Evolutionary conservation across 1,140 invertebrate genomes (phyloP), one percentile per base, ranked within the genome.

Genomic region (Drosophila pruinosa): DNA sequence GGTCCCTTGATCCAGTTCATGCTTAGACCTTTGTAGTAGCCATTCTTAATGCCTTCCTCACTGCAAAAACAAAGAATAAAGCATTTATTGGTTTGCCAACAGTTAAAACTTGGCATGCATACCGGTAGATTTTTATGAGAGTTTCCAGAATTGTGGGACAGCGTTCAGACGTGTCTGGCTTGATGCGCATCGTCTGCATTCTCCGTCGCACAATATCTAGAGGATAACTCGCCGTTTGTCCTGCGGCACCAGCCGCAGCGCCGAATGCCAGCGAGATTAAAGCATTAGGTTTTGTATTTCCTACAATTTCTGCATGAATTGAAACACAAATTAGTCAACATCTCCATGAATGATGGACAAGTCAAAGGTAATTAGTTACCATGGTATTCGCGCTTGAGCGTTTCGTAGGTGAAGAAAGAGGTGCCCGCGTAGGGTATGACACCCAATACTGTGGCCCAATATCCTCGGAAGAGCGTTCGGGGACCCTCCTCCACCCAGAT

Each of bases 1-100:
- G 99, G 99, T 3, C 99, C 99, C 92, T 99, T 99, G 2, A 99
- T 95, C 97, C 98, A 99, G 92, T 99, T 99, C 97, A 99, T 98
- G 75, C 96, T 98, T 0, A 99, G 93, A 0, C 98, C 99, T 93
- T 99, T 99, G 93, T 97, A 99, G 83, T 99, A 96, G 0, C 98
- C 98, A 68, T 94, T 93, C 90, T 94, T 95, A 15, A 98, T 91
- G 19, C 99, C 98, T 92, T 99, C 98, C 74, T 95, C 94, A 56
- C 95, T 96, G 92, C 59, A 92, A 72, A 71, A 75, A 81, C 45
- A 38, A 24, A 1, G n/a, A n/a, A 22, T 12, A 6, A 39, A n/a
- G 22, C 39, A 4, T 12, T 7, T 34, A 17, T 7, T 14, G 0
- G 8, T 26, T 8, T 14, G 1, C n/a, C 12, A 14, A 15, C 41